Evolutionary conservation across 2,888 invertebrate species (phyloP).

Genomic region (Callyntrura guangdongensis): DNA sequence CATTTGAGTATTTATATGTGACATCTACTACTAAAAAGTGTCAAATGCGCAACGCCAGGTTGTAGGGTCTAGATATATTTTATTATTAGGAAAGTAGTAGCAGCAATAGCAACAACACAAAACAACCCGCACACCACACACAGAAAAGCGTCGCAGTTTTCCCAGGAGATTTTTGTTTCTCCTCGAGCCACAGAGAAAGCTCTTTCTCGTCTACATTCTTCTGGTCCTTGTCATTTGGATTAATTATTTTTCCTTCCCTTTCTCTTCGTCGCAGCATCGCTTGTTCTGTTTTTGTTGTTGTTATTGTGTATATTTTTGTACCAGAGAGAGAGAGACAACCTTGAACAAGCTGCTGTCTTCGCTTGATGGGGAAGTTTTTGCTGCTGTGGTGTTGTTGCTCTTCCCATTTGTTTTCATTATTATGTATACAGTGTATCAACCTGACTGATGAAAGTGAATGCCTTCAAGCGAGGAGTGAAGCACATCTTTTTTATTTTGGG

Average conservation of each 20-base stretch:
- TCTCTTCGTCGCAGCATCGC: not conserved
- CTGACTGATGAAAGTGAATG: not conserved
- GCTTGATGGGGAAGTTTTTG: not conserved
- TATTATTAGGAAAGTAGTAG: not conserved
- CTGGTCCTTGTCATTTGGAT: constrained; percentile 51
- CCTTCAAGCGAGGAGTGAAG: not conserved
- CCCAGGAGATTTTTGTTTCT: constrained; percentile 32
- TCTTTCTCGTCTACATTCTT: not conserved
- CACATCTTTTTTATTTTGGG: not conserved
- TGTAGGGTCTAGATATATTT: too few species aligned
- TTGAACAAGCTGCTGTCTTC: not conserved
- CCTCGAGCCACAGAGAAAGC: not conserved
- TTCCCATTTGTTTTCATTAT: not conserved
- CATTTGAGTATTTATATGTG: too few species aligned
- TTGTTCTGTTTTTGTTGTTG: constrained; percentile 7
- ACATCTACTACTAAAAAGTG: too few species aligned
- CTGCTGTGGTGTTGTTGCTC: not conserved
- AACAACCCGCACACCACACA: not conserved
- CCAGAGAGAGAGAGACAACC: not conserved
- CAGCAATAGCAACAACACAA: not conserved
- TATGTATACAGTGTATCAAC: not conserved
- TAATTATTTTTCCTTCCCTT: constrained; percentile 42
- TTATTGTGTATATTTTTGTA: not conserved
- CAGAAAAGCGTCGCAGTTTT: constrained; percentile 9
- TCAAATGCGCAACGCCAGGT: too few species aligned